Evolutionary conservation across 2,888 invertebrate genomes (phyloP).

Genomic region (Eupithecia tripunctaria): DNA sequence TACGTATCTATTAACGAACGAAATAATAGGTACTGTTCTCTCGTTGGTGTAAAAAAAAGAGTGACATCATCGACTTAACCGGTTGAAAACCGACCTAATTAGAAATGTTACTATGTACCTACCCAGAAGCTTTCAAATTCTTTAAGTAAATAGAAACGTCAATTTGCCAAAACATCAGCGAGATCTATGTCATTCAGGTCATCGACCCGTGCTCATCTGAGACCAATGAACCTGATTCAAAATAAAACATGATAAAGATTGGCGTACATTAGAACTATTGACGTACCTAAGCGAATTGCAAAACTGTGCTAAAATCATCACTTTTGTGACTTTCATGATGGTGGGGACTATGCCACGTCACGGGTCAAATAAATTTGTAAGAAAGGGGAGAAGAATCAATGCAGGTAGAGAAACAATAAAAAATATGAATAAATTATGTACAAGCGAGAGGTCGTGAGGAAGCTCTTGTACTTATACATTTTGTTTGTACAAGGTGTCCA

Average conservation of each 20-base stretch:
- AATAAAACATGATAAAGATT: constrained; percentile 42
- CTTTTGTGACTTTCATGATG: background rate
- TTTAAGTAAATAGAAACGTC: constrained; percentile 11
- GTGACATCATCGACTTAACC: background rate
- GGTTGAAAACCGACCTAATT: background rate
- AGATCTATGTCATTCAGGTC: constrained; percentile 42
- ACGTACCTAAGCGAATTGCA: no score
- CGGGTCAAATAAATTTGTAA: background rate
- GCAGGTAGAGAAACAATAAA: background rate
- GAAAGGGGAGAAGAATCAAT: background rate
- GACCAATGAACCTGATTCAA: constrained; percentile 44
- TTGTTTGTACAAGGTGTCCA: no score
- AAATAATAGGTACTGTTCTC: background rate
- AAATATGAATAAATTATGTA: background rate
- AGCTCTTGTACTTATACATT: background rate
- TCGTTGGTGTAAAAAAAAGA: background rate
- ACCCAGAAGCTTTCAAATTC: constrained; percentile 5
- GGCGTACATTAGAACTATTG: background rate
- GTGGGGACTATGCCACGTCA: background rate
- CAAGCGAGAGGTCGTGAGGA: no score
- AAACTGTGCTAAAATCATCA: background rate
- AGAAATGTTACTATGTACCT: background rate
- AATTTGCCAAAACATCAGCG: constrained; percentile 32
- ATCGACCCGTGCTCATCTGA: constrained; percentile 36
- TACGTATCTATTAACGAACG: background rate